Conservation (phyloP, 1,140 invertebrate genomes). For the Scaptomyza montana region DNA sequence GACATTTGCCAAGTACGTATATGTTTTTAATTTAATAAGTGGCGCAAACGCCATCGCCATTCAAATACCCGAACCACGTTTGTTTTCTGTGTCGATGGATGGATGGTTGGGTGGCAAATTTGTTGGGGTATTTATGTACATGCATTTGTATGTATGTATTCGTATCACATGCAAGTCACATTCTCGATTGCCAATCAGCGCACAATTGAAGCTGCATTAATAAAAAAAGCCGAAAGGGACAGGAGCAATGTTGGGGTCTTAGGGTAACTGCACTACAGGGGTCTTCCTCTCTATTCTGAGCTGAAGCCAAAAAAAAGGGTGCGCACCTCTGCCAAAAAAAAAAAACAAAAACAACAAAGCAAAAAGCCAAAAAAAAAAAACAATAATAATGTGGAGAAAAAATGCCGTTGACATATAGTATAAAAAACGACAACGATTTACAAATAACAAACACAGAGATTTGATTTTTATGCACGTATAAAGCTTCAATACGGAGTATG, state of each 20-base stretch:
- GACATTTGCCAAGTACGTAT: constrained; percentile 21
- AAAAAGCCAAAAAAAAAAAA: constrained; percentile 18
- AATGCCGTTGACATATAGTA: constrained; percentile 66
- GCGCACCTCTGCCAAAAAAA: constrained; percentile 52
- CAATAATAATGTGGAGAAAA: constrained; percentile 10
- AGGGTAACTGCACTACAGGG: background rate
- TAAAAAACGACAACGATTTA: constrained; percentile 57
- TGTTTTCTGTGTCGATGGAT: constrained; percentile 15
- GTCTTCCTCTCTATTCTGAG: constrained; percentile 5
- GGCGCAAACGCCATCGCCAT: constrained; percentile 61
- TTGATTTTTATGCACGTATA: constrained; percentile 78
- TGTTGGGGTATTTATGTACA: background rate
- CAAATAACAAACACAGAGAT: constrained; percentile 72
- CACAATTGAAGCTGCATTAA: constrained; percentile 79
- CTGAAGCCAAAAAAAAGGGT: constrained; percentile 52
- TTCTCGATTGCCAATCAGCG: constrained; percentile 81
- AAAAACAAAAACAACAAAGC: background rate
- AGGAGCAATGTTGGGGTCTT: background rate
- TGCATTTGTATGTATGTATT: constrained; percentile 9
- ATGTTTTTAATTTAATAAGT: constrained; percentile 80
- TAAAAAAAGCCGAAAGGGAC: constrained; percentile 35
- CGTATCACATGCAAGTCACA: constrained; percentile 73
- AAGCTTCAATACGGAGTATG: constrained; percentile 29
- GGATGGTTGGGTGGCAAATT: background rate
- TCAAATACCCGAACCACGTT: constrained; percentile 58